phyloP scores from a whole-genome alignment of 2,797 vertebrate genomes.

The Paguma larvata region DNA sequence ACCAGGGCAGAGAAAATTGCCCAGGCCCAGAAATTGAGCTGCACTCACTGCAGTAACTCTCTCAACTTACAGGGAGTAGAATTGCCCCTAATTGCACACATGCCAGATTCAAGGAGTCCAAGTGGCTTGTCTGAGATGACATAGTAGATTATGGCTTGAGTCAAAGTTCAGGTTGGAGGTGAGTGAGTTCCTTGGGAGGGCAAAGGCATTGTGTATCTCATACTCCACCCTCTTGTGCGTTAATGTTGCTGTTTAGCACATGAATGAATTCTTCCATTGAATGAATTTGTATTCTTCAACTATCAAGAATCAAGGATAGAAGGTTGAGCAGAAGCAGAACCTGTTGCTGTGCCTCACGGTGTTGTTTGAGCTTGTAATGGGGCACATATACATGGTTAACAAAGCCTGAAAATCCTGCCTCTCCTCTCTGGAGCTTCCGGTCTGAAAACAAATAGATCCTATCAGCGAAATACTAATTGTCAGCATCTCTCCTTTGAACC shows the following conservation, averaged over 20 bases:
- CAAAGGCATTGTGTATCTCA: neutral
- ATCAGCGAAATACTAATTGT: neutral
- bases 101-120: neutral
- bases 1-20: neutral
- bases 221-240: neutral
- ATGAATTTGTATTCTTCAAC: neutral
- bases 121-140: neutral
- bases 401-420: neutral
- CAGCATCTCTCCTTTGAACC: neutral
- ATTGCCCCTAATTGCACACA: neutral
- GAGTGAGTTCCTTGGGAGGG: neutral
- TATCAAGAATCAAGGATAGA: neutral
- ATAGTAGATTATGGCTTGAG: neutral
- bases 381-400: accelerated
- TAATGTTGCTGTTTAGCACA: neutral
- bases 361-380: accelerated
- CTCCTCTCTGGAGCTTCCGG: neutral
- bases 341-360: accelerated
- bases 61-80: neutral
- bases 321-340: neutral
- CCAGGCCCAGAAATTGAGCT: neutral
- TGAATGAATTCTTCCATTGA: neutral
- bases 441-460: neutral
- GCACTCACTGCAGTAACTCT: neutral
- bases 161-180: neutral